phyloP scores from a whole-genome alignment of 2,113 vertebrate genomes.

The Brachirus orientalis region DNA sequence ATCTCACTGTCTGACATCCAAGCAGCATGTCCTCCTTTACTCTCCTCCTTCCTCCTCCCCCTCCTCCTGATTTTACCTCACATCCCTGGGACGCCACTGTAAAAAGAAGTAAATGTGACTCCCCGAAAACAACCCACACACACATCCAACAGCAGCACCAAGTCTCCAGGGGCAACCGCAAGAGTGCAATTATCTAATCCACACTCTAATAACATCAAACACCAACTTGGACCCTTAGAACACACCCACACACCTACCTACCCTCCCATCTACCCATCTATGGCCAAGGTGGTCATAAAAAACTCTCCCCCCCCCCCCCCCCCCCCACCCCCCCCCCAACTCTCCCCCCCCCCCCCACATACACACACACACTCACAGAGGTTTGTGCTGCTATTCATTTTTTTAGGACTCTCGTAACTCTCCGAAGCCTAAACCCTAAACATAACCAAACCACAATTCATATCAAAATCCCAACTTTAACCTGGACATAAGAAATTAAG shows the following conservation, averaged over 20 bases:
- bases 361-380: constrained; percentile 19
- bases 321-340: too few relatives aligned
- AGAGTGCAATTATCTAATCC: constrained; percentile 59
- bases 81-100: constrained; percentile 41
- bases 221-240: constrained; percentile 28
- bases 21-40: constrained; percentile 31
- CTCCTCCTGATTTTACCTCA: too few relatives aligned
- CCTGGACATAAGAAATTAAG: too few relatives aligned
- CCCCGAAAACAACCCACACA: constrained; percentile 6
- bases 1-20: constrained; percentile 40
- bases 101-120: constrained; percentile 33
- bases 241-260: neutral
- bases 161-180: constrained; percentile 35
- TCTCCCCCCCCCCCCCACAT: too few relatives aligned
- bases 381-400: too few relatives aligned
- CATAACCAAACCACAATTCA: too few relatives aligned
- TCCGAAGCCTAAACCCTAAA: too few relatives aligned
- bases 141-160: constrained; percentile 16
- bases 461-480: too few relatives aligned
- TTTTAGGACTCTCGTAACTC: too few relatives aligned
- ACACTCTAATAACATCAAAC: constrained; percentile 54
- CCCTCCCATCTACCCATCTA: too few relatives aligned
- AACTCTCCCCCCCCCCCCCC: too few relatives aligned
- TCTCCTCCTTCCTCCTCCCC: constrained; percentile 12
- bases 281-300: too few relatives aligned